Conservation (phyloP, 2,113 vertebrate species). For the Apteryx owenii region DNA sequence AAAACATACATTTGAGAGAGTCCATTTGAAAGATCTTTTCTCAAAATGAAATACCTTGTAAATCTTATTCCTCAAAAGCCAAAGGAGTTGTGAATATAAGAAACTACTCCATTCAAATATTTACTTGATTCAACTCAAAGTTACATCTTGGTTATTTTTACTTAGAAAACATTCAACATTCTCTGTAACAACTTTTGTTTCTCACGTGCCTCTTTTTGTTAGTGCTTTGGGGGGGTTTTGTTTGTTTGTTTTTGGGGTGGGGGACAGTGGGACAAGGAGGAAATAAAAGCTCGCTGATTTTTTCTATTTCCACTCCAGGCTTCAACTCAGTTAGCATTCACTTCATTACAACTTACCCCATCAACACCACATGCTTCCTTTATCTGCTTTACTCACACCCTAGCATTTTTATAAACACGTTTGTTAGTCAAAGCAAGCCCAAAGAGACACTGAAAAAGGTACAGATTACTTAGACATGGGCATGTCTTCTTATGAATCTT, state of each 20-base stretch:
- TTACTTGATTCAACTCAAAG: background rate
- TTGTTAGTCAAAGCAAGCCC: background rate
- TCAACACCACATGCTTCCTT: background rate
- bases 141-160: background rate
- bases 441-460: background rate
- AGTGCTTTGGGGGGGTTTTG: too few relatives aligned
- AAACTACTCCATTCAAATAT: background rate
- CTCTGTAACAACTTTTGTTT: background rate
- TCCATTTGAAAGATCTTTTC: background rate
- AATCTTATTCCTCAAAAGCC: background rate
- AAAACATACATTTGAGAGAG: background rate
- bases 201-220: background rate
- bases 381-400: background rate
- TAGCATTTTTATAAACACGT: background rate
- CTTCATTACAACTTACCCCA: background rate
- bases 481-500: background rate
- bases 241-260: too few relatives aligned
- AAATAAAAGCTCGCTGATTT: background rate
- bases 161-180: background rate
- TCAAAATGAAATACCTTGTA: background rate
- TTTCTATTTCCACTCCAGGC: background rate
- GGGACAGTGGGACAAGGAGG: too few relatives aligned
- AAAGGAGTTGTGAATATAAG: background rate
- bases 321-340: background rate
- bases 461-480: background rate